phyloP scores from a whole-genome alignment of 2,888 invertebrate genomes.

The Tachina fera region DNA sequence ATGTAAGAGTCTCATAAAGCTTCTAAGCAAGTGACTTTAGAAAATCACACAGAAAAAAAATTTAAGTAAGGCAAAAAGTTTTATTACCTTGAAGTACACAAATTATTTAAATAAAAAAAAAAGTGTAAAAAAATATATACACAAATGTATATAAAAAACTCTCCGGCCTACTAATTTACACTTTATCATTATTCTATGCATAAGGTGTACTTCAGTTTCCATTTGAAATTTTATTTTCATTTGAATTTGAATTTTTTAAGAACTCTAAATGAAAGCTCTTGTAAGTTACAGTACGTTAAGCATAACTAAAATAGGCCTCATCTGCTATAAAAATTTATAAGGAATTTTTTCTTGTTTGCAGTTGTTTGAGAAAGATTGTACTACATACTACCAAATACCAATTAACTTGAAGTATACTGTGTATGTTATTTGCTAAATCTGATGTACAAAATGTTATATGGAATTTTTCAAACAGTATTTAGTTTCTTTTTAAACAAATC shows the following conservation, averaged over 20 bases:
- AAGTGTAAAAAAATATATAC: too few relatives aligned
- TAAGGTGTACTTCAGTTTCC: too few relatives aligned
- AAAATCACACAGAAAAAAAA: neutral
- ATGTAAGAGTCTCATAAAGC: neutral
- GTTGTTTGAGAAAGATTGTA: neutral
- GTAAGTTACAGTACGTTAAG: neutral
- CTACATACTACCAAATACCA: neutral
- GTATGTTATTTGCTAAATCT: too few relatives aligned
- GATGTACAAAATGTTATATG: too few relatives aligned
- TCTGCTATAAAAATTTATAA: neutral
- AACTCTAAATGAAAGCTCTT: neutral
- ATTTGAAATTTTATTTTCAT: too few relatives aligned
- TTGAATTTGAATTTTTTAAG: neutral
- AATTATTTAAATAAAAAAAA: too few relatives aligned
- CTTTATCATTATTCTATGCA: too few relatives aligned
- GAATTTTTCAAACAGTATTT: too few relatives aligned
- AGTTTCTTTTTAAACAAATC: too few relatives aligned
- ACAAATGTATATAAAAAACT: neutral
- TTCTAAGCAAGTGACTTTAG: neutral
- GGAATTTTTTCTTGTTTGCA: neutral
- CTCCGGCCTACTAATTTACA: too few relatives aligned
- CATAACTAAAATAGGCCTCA: neutral
- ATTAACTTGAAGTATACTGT: too few relatives aligned
- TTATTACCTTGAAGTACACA: too few relatives aligned
- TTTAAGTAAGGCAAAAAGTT: neutral